Conservation (phyloP, 2,888 invertebrate genomes). For the Coecobrya sp. region DNA sequence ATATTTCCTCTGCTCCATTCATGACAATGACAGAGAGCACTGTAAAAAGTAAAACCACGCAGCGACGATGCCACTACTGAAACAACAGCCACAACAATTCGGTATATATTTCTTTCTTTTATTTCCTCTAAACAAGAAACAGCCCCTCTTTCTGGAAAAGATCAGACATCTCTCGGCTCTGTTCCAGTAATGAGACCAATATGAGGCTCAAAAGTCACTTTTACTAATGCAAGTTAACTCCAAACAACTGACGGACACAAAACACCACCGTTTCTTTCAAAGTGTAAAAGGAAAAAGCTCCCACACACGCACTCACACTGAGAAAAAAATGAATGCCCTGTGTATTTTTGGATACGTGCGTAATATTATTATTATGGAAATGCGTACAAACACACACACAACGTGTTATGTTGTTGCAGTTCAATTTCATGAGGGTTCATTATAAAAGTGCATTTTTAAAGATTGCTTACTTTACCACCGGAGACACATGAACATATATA, state of each 20-base stretch:
- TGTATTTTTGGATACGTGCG: slow-evolving; percentile 50
- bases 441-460: slow-evolving; percentile 48
- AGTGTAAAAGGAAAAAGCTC: background rate
- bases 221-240: slow-evolving; percentile 60
- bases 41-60: background rate
- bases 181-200: slow-evolving; percentile 73
- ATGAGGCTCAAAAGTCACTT: slow-evolving; percentile 71
- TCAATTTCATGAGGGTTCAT: slow-evolving; percentile 41
- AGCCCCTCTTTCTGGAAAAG: slow-evolving; percentile 55
- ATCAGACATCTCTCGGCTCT: slow-evolving; percentile 57
- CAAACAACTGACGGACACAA: slow-evolving; percentile 57
- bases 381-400: background rate
- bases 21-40: slow-evolving; percentile 17
- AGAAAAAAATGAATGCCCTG: background rate
- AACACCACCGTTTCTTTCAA: slow-evolving; percentile 27
- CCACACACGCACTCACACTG: slow-evolving; percentile 16
- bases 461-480: slow-evolving; percentile 24
- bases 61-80: no score
- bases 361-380: background rate
- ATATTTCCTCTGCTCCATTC: slow-evolving; percentile 21
- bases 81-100: slow-evolving; percentile 19
- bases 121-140: slow-evolving; percentile 1
- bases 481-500: slow-evolving; percentile 52
- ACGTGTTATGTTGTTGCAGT: background rate
- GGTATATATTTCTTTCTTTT: background rate